These are phyloP conservation scores for Oscheius sp. DNA, from an alignment of 2,888 invertebrate genomes.

Conservation along the genomic window DNA sequence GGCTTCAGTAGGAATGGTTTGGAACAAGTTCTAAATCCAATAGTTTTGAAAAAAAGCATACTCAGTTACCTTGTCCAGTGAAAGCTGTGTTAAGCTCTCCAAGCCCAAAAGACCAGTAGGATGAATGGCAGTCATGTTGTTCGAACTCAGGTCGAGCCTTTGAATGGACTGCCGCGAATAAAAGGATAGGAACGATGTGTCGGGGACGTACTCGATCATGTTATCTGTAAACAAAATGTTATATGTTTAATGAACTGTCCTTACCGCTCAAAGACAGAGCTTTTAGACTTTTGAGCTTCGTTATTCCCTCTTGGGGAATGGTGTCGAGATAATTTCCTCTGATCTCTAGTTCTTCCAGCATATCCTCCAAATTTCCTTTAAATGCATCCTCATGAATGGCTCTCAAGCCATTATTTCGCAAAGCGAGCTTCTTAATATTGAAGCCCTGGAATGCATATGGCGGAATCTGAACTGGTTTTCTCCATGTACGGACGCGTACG, in stretches of 20 bases:
- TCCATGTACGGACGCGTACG: background rate
- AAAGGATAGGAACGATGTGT: constrained; percentile 63
- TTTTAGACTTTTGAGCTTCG: constrained; percentile 44
- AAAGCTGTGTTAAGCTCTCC: constrained; percentile 58
- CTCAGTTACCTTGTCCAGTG: constrained; percentile 57
- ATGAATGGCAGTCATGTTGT: constrained; percentile 62
- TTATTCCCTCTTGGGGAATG: constrained; percentile 56
- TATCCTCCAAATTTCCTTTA: constrained; percentile 51
- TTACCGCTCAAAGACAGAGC: constrained; percentile 46
- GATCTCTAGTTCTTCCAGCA: constrained; percentile 65
- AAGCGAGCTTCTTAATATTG: constrained; percentile 58
- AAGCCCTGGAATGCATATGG: constrained; percentile 65
- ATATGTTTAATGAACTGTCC: background rate
- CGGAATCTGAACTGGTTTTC: constrained; percentile 51
- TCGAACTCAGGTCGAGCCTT: constrained; percentile 62
- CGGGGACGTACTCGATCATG: constrained; percentile 57
- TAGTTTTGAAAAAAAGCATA: no score
- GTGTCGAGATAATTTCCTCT: constrained; percentile 59
- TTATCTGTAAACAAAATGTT: constrained; percentile 58
- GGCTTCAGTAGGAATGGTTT: constrained; percentile 61
- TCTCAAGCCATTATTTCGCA: constrained; percentile 65
- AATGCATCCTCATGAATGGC: constrained; percentile 64
- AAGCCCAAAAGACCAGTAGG: constrained; percentile 62
- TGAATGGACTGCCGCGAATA: constrained; percentile 53
- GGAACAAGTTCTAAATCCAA: constrained; percentile 53